Base-by-base conservation (phyloP, 2,888 invertebrate genomes). In the Cryptophagus acutangulus region DNA sequence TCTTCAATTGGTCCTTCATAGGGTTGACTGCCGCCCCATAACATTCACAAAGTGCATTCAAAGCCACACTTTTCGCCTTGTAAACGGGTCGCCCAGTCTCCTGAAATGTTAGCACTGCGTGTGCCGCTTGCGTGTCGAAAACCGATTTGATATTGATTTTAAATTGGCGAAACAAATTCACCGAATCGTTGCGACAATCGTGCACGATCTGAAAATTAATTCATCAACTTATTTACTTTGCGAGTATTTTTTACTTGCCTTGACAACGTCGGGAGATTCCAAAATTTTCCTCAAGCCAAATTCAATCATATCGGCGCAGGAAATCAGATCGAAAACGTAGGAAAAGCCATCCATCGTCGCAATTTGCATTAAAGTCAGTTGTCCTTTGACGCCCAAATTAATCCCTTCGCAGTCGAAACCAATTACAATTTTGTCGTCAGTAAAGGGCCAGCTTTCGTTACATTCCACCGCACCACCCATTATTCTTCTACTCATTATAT, bases 321-420 rank as follows among this genome's bases (percentile, higher is more conserved):
- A 82, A 61, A 90, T 78, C 49, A 93, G 78, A 71, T 94, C 94
- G 63, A 93, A 87, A 54, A 93, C 80, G 65, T 84, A 93, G 2
- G 88, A 84, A 65, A 84, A 85, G 25, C 91, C 90, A 38, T 79
- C 77, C 61, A 82, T 77, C 1, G 89, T 87, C 9, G 88, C 91
- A 54, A 90, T 80, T 66, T 89, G 88, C 63, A 93, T 79, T 35
- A 94, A 71, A 2, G 93, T 92, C 45, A 94, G 73, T 55, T 88
- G 86, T 12, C 93, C 93, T 65, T 89, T 90, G 1, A 84, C 74
- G 14, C 94, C 94, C 45, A 94, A 74, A 70, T 92, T 93, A 38
- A 94, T 87, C 10, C 94, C 92, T 72, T 95, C 94, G 57, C 91
- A 91, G 65, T 94, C 94, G 59, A 94, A 80, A 0, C 90, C 88